Base-by-base conservation (phyloP, 2,888 invertebrate genomes). In the Mythimna albipuncta region DNA sequence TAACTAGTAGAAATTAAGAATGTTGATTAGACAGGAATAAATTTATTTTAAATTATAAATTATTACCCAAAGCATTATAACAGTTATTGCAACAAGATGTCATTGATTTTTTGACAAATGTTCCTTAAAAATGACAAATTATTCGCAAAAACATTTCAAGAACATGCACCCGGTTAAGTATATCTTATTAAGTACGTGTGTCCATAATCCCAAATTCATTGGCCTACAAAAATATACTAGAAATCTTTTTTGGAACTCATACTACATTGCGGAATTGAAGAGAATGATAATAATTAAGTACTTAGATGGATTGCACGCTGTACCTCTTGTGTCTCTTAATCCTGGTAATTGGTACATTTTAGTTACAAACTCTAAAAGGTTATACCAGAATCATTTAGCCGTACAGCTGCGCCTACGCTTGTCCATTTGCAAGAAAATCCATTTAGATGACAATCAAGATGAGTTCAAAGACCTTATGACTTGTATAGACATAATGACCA, bases 11-110 rank as follows among this genome's bases (percentile, higher is more conserved):
- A 68, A 72, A 38, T 77, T 75, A 69, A 72, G 55, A 78, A 79
- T 70, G 59, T 68, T 64, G 21, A 64, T 64, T 55, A 81, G 50
- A 82, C 71, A 79, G 59, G 13, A 78, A 64, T 74, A 78, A 19
- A 75, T 72, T 77, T 75, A 73, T 67, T 77, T 75, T 58, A 75
- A 80, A 71, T 68, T 78, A 79, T 89, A 89, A 90, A 88, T 89
- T 87, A 90, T 84, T 85, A 90, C 94, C 94, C 94, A 81, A 71
- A 78, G 74, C 64, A 64, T 69, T 32, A 35, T 52, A 77, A 38
- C 52, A 85, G 96, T 96, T 92, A 91, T 88, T 91, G 95, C 92
- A 95, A 96, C 96, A 94, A 95, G 95, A 91, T 89, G 95, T 87
- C 95, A 96, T 79, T 67, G 19, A 72, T 75, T 73, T 32, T 69